Conservation (phyloP, 1,140 invertebrate species). For the Achroia grisella region DNA sequence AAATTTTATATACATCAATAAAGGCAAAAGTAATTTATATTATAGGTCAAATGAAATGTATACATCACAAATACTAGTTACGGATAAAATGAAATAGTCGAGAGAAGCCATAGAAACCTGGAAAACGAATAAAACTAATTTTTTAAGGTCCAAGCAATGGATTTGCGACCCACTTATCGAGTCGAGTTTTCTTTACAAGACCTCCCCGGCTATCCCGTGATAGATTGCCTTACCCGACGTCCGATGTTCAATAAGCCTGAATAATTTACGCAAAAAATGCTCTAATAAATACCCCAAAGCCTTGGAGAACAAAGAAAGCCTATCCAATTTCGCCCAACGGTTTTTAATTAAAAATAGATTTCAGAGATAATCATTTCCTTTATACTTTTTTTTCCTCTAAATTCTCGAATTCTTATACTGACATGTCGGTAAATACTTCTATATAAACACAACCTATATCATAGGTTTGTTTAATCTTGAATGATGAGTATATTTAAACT, state of each 20-base stretch:
- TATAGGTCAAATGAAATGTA: too few relatives aligned
- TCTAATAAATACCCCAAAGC: slow-evolving; percentile 33
- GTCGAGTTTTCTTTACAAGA: slow-evolving; percentile 25
- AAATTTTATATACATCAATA: too few relatives aligned
- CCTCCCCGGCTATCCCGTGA: slow-evolving; percentile 27
- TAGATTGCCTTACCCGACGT: slow-evolving; percentile 29
- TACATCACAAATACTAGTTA: too few relatives aligned
- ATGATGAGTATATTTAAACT: too few relatives aligned
- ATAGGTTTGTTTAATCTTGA: too few relatives aligned
- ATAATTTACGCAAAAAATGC: slow-evolving; percentile 45
- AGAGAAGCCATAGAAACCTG: slow-evolving; percentile 5
- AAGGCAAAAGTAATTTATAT: too few relatives aligned
- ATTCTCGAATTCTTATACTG: too few relatives aligned
- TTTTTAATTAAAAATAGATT: slow-evolving; percentile 37
- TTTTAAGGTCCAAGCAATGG: slow-evolving; percentile 29
- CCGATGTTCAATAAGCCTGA: slow-evolving; percentile 42
- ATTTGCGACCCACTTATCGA: slow-evolving; percentile 26
- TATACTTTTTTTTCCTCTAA: slow-evolving; percentile 1
- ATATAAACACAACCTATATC: too few relatives aligned
- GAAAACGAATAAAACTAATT: slow-evolving; percentile 31
- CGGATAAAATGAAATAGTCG: too few relatives aligned
- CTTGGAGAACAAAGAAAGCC: slow-evolving; percentile 27
- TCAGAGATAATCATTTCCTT: slow-evolving; percentile 14
- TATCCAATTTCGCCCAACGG: slow-evolving; percentile 28
- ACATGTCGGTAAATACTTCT: too few relatives aligned